Percentiles rank a stretch among this genome's conserved stretches.
Conservation (phyloP, 2,888 invertebrate genomes). For the Cephus sareptanus region DNA sequence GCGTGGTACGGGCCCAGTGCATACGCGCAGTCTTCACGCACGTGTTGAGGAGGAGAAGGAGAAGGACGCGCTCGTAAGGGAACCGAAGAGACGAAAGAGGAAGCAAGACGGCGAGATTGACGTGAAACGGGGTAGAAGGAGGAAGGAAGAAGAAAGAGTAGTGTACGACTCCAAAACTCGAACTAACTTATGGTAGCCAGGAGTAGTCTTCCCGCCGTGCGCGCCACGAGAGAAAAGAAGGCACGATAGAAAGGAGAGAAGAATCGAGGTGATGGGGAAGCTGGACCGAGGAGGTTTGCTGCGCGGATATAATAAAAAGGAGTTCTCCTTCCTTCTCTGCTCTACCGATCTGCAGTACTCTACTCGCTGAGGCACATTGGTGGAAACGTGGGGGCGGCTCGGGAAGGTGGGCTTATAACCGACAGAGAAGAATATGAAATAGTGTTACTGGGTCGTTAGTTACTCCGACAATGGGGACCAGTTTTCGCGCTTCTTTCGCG, state of each 20-base stretch:
- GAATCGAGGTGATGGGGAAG: not conserved
- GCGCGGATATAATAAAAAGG: constrained; percentile 19
- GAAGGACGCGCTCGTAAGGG: not conserved
- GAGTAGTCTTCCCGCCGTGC: constrained; percentile 23
- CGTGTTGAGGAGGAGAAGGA: not conserved
- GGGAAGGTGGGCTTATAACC: constrained; percentile 19
- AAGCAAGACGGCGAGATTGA: not conserved
- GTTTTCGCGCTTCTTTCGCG: constrained; percentile 21
- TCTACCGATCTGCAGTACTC: not conserved
- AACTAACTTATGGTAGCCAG: constrained; percentile 35
- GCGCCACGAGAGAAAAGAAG: constrained; percentile 16
- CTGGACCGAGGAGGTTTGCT: not conserved
- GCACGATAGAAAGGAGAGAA: not conserved
- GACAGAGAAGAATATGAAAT: constrained; percentile 38
- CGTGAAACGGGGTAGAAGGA: not conserved
- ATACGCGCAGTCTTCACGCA: constrained; percentile 16
- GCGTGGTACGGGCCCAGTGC: constrained; percentile 8
- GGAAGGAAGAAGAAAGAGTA: not conserved
- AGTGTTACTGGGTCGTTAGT: constrained; percentile 47
- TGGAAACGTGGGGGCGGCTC: constrained; percentile 23
- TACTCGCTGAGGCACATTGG: constrained; percentile 5
- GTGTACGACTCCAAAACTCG: constrained; percentile 28
- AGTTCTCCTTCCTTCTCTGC: constrained; percentile 6
- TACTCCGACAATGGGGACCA: constrained; percentile 35
- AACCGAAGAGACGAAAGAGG: not conserved